phyloP scores from a whole-genome alignment of 2,888 invertebrate species.

The Dolichopus griseipennis region DNA sequence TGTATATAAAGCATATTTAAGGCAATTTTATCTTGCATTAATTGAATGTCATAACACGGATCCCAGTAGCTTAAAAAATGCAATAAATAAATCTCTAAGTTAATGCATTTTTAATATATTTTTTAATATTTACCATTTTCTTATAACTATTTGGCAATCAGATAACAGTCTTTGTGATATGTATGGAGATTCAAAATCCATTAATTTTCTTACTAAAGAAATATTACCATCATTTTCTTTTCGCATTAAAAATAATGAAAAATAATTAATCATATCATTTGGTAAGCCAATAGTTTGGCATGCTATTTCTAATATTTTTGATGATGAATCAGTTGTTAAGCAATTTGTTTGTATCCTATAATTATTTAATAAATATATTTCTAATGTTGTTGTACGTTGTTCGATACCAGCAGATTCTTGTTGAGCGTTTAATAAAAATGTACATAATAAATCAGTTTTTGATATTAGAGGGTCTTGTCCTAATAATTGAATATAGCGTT shows the following conservation, averaged over 20 bases:
- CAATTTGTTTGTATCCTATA: constrained; percentile 73
- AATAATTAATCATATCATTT: constrained; percentile 72
- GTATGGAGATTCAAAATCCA: constrained; percentile 95
- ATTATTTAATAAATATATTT: constrained; percentile 79
- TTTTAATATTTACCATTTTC: constrained; percentile 60
- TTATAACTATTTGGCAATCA: constrained; percentile 70
- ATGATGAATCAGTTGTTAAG: constrained; percentile 75
- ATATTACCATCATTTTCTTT: constrained; percentile 61
- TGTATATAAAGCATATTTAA: constrained; percentile 81
- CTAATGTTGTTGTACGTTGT: constrained; percentile 62
- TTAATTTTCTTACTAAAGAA: constrained; percentile 75
- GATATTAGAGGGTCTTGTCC: constrained; percentile 79
- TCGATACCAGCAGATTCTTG: constrained; percentile 76
- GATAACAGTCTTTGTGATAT: constrained; percentile 78
- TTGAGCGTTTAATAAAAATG: constrained; percentile 84
- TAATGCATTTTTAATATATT: background rate
- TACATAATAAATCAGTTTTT: constrained; percentile 69
- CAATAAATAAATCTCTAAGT: background rate
- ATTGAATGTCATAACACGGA: constrained; percentile 67
- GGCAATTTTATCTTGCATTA: constrained; percentile 73
- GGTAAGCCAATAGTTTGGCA: constrained; percentile 73
- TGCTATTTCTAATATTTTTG: constrained; percentile 70
- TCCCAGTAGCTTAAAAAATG: constrained; percentile 74
- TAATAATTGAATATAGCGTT: constrained; percentile 88
- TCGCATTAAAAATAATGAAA: constrained; percentile 80